These are phyloP conservation scores for Hanleya hanleyi DNA, from an alignment of 2,888 invertebrate genomes.

Conservation along the genomic window DNA sequence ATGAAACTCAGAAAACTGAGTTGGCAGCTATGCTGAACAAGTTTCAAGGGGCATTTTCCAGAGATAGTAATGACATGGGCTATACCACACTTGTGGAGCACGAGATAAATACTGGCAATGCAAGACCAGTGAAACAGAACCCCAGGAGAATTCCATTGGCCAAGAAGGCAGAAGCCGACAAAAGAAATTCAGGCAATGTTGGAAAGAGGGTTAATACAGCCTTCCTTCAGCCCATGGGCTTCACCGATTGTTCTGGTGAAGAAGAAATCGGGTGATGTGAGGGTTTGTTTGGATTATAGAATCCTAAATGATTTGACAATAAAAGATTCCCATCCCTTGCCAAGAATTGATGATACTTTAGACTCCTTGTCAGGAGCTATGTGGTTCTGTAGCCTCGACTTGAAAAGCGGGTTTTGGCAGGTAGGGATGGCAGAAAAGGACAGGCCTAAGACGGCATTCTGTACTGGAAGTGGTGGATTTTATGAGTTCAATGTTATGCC, in stretches of 20 bases:
- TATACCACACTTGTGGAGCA: neutral
- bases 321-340: conserved; percentile 27
- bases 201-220: conserved; percentile 28
- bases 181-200: conserved; percentile 17
- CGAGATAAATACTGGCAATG: conserved; percentile 8
- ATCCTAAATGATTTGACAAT: conserved; percentile 38
- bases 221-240: conserved; percentile 63
- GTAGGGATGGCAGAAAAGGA: conserved; percentile 35
- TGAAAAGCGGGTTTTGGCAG: conserved; percentile 43
- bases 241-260: conserved; percentile 67
- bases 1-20: neutral
- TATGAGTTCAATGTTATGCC: conserved; percentile 41
- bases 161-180: neutral
- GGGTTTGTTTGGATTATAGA: conserved; percentile 56
- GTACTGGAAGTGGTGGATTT: conserved; percentile 28
- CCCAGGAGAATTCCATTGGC: conserved; percentile 13
- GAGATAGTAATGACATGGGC: conserved; percentile 10
- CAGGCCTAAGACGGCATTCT: conserved; percentile 44
- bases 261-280: conserved; percentile 60
- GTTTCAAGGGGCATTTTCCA: conserved; percentile 14
- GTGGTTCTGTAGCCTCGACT: conserved; percentile 22
- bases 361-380: conserved; percentile 17
- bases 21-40: neutral
- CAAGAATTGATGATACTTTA: conserved; percentile 21
- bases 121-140: conserved; percentile 9